Base-by-base conservation (phyloP, 2,113 vertebrate genomes). In the Antidorcas marsupialis region DNA sequence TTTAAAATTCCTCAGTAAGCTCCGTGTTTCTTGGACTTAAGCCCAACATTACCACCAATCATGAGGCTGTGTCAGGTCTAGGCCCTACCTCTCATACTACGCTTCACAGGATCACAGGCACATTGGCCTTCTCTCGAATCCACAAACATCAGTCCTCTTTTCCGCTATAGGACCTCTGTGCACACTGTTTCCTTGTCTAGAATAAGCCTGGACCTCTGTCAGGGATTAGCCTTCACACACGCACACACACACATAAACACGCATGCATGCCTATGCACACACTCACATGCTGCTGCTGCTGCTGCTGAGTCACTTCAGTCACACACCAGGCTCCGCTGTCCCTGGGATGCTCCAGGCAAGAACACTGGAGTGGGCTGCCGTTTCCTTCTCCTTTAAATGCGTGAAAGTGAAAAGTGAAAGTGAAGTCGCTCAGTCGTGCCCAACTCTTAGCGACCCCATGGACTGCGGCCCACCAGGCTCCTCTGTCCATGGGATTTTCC, bases 1-100 rank as follows among this genome's bases (percentile, higher is more conserved):
- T 13, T 84, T 81, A 93, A 86, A 93, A 76, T 45, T 97, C 45
- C 59, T 95, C 82, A 88, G 12, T 62, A 47, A 88, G 39, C 52
- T 60, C 25, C 12, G 11, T 6, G 43, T 36, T 78, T 74, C 47
- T 47, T 52, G 79, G 3, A 5, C 81, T 94, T 91, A 84, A 64
- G 13, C 4, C 27, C 64, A 85, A 71, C 23, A 85, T 83, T 91
- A 60, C 17, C 16, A 62, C 14, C 17, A 89, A 84, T 16, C 19
- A 76, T 5, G 6, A 91, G 50, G 33, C 16, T 60, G 74, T 82
- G 21, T 12, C 78, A 85, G 14, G 4, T 67, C 8, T 50, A 11
- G 3, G 2, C 17, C 16, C 7, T 55, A 7, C 9, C 23, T 53
- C 10, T 55, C 52, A 88, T 16, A 16, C 0, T 57, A 52, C 19